Conservation (phyloP, 1,140 invertebrate species). For the Microvelia longipes region DNA sequence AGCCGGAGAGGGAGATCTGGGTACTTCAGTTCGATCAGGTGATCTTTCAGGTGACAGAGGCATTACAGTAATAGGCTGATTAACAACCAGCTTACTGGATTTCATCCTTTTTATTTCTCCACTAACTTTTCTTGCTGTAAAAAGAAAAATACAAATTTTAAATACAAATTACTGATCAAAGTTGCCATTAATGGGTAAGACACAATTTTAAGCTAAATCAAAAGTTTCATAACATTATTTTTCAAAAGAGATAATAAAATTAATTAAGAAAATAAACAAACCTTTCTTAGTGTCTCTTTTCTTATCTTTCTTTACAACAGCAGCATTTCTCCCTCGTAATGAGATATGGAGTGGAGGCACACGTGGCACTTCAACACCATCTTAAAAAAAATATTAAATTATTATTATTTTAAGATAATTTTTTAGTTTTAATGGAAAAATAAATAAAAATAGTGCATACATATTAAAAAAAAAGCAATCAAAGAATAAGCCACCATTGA, state of each 20-base stretch:
- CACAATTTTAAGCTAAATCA: no score
- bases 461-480: no score
- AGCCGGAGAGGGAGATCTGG: background rate
- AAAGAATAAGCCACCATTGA: no score
- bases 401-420: no score
- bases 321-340: slow-evolving; percentile 64
- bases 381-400: no score
- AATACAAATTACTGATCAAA: no score
- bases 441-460: no score
- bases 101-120: background rate
- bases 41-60: background rate
- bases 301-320: slow-evolving; percentile 68
- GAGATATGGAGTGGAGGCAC: slow-evolving; percentile 82
- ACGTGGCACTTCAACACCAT: slow-evolving; percentile 42
- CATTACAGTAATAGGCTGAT: background rate
- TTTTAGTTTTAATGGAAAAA: no score
- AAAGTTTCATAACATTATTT: no score
- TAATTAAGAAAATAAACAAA: no score
- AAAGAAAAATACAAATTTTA: background rate
- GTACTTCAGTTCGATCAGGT: background rate
- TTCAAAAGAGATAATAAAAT: no score
- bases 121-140: background rate
- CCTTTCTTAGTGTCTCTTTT: slow-evolving; percentile 24
- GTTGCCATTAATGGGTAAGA: no score
- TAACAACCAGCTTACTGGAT: background rate